Base-by-base conservation (phyloP, 2,113 vertebrate genomes). In the Spizaetus ornatus region DNA sequence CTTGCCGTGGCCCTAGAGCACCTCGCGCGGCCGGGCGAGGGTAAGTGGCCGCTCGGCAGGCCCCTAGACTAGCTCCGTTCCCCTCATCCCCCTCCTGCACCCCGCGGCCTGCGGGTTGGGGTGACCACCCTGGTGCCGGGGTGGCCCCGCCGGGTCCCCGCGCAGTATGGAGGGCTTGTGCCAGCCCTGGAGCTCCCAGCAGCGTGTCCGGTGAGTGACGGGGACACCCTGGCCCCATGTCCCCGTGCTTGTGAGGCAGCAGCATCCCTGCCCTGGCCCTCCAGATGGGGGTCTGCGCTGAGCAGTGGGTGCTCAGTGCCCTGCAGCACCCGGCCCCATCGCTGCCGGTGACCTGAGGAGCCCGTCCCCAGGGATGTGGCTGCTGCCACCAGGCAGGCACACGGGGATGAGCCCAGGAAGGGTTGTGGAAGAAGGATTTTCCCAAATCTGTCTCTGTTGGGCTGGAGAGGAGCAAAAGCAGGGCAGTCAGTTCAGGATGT, bases 41-140 rank as follows among this genome's bases (percentile, higher is more conserved):
- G 96, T 98, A 97, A 97, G 97, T 97, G 82, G 90, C 93, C 4
- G 4, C 69, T 86, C 1, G 1, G 76, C 91, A 26, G 6, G 96
- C 47, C 77, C 52, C 78, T 94, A 97, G 85, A 95, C 8, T 95
- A 95, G 96, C 29, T 58, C 86, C 59, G 66, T 53, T 90, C 53
- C 67, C 32, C 31, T 66, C 11, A 5, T 12, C 7, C 36, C 47
- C 3, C 3, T 84, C 43, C 42, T 38, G 62, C 74, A 74, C 43
- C 25, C 32, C 5, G 0, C 6, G 3, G 29, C 34, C 62, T 34
- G 8, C 0, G 5, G 53, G 48, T 16, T 50, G 29, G 43, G 52
- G 25, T 42, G 29, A 62, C 42, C 22, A 45, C 15, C 14, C 52
- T 52, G 53, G 38, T 1, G 1, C 25, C 10, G 5, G 38, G 11